These are phyloP conservation scores for Melanostoma scalare DNA, from an alignment of 2,888 invertebrate genomes.

Conservation along the genomic window DNA sequence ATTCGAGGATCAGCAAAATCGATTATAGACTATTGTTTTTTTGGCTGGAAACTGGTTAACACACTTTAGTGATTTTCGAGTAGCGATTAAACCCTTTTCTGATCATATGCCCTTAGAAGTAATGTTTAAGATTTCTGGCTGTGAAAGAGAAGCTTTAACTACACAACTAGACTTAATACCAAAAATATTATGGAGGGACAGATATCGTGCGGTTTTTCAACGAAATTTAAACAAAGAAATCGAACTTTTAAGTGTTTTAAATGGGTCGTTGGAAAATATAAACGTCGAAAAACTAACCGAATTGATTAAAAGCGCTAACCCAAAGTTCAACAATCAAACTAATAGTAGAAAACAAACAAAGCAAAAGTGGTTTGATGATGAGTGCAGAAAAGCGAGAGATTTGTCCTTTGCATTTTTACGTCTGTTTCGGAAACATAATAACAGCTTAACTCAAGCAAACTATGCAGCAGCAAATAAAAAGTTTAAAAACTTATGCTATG, in stretches of 20 bases:
- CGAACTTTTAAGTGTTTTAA: neutral
- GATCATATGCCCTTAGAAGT: conserved; percentile 2
- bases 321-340: too few species aligned
- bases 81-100: conserved; percentile 1
- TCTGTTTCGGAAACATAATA: too few species aligned
- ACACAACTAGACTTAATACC: neutral
- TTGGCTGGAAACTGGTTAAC: conserved; percentile 6
- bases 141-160: neutral
- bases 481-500: too few species aligned
- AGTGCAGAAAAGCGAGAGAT: too few species aligned
- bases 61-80: neutral
- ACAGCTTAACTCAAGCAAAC: too few species aligned
- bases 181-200: neutral
- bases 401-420: too few species aligned
- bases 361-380: too few species aligned
- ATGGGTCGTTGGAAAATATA: neutral
- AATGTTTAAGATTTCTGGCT: neutral
- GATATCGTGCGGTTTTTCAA: too few species aligned
- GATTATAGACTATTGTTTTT: conserved; percentile 17
- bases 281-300: neutral
- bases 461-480: too few species aligned
- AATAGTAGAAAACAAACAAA: too few species aligned
- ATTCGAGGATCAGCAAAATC: neutral
- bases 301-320: too few species aligned
- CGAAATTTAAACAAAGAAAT: neutral